Percentiles rank a stretch among this genome's conserved stretches.
These are phyloP conservation scores for Hydraecia micacea DNA, from an alignment of 2,888 invertebrate species.

Conservation along the genomic window DNA sequence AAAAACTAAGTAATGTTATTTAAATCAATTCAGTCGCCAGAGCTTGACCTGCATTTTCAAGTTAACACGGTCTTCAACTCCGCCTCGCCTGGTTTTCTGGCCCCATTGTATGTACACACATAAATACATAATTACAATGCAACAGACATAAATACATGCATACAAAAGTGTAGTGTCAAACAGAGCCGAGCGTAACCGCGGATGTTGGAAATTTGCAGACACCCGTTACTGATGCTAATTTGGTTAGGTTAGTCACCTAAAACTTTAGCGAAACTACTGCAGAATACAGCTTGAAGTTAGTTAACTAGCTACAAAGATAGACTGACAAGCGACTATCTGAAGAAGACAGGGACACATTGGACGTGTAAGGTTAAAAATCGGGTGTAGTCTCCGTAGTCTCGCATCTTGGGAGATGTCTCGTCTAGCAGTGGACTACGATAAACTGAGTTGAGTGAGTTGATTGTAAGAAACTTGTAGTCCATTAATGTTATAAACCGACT, in stretches of 20 bases:
- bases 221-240: conserved; percentile 73
- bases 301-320: not conserved
- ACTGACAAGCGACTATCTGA: not conserved
- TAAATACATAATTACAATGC: conserved; percentile 65
- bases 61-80: conserved; percentile 55
- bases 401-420: not conserved
- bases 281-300: conserved; percentile 7
- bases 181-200: conserved; percentile 80
- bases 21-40: conserved; percentile 51
- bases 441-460: too few species aligned
- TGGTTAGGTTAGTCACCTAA: conserved; percentile 58
- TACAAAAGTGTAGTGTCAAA: conserved; percentile 75
- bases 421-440: not conserved
- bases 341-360: too few species aligned
- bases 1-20: conserved; percentile 41
- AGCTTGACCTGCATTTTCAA: conserved; percentile 57
- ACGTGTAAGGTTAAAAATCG: not conserved
- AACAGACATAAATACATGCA: conserved; percentile 65
- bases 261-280: conserved; percentile 28
- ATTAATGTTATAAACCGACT: not conserved
- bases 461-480: not conserved
- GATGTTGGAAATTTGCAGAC: conserved; percentile 74
- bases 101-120: conserved; percentile 61
- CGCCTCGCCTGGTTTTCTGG: conserved; percentile 52
- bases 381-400: too few species aligned